phyloP scores from a whole-genome alignment of 2,888 invertebrate genomes.

The Acleris sparsana region DNA sequence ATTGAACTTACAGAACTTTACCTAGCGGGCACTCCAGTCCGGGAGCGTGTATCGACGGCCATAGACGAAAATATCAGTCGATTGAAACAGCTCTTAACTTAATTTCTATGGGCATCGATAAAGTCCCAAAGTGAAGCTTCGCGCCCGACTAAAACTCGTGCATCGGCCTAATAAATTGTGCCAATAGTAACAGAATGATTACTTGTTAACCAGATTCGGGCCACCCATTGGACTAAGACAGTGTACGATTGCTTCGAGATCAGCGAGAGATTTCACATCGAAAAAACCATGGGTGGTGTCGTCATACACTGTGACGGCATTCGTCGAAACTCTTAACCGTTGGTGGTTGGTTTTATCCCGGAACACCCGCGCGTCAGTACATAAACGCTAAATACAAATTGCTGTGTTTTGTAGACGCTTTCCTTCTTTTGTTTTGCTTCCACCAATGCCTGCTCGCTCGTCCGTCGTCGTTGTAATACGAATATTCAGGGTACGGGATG shows the following conservation, averaged over 20 bases:
- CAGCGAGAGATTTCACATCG: constrained; percentile 47
- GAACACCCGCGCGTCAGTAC: constrained; percentile 73
- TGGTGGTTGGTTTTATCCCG: constrained; percentile 45
- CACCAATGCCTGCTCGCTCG: constrained; percentile 56
- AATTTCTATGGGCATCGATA: constrained; percentile 24
- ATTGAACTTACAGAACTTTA: constrained; percentile 17
- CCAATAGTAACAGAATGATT: constrained; percentile 65
- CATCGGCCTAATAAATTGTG: constrained; percentile 61
- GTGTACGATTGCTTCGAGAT: constrained; percentile 58
- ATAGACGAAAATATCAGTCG: constrained; percentile 31
- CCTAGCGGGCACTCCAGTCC: constrained; percentile 16
- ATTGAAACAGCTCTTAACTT: constrained; percentile 31
- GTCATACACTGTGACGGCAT: constrained; percentile 76
- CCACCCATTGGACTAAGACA: constrained; percentile 70
- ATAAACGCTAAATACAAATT: constrained; percentile 81
- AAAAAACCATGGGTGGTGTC: constrained; percentile 62
- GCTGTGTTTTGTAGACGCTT: constrained; percentile 61
- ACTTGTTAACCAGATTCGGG: constrained; percentile 78
- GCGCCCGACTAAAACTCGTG: constrained; percentile 26
- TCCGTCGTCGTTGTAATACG: constrained; percentile 68
- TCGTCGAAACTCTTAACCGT: constrained; percentile 79
- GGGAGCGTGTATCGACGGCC: constrained; percentile 27
- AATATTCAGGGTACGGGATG: constrained; percentile 71
- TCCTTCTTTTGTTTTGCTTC: constrained; percentile 61
- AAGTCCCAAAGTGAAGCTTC: constrained; percentile 18